These are phyloP conservation scores for Nansenia antarctica DNA, from an alignment of 2,113 vertebrate genomes.

Conservation along the genomic window DNA sequence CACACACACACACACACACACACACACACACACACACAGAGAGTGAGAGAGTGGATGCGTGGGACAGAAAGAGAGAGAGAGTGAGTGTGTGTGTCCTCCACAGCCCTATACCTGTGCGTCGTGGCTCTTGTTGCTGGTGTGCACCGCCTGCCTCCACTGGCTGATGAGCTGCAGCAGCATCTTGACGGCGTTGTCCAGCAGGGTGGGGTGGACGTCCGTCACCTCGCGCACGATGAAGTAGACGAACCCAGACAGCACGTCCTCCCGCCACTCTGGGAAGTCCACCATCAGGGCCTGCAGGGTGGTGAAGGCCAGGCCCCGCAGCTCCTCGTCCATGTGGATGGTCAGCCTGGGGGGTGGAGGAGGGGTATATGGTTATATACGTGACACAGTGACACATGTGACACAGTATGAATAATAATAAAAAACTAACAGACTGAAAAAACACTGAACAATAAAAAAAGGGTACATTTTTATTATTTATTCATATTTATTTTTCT, in stretches of 20 bases:
- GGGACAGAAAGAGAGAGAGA: not conserved
- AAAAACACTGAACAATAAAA: no score
- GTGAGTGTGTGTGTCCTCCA: no score
- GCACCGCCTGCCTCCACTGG: conserved; percentile 95
- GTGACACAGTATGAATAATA: no score
- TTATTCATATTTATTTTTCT: no score
- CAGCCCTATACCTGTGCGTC: conserved; percentile 78
- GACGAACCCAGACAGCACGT: conserved; percentile 95
- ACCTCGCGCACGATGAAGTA: conserved; percentile 98
- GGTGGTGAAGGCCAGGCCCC: conserved; percentile 95
- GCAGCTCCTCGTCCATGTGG: conserved; percentile 99
- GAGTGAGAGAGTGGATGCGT: not conserved
- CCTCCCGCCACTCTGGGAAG: conserved; percentile 97
- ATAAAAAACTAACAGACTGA: no score
- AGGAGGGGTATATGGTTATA: no score
- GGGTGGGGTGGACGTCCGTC: conserved; percentile 92
- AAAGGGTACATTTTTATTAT: no score
- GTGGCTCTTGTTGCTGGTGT: conserved; percentile 88
- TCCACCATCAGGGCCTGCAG: conserved; percentile 97
- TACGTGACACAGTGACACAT: no score
- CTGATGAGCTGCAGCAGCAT: conserved; percentile 97
- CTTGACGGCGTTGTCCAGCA: conserved; percentile 96
- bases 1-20: not conserved
- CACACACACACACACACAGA: not conserved
- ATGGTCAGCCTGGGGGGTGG: conserved; percentile 84